A percentile compares a stretch with the other conserved stretches of the same genome.
These are phyloP conservation scores for Anorthoa munda DNA, from an alignment of 2,888 invertebrate species.

Conservation along the genomic window DNA sequence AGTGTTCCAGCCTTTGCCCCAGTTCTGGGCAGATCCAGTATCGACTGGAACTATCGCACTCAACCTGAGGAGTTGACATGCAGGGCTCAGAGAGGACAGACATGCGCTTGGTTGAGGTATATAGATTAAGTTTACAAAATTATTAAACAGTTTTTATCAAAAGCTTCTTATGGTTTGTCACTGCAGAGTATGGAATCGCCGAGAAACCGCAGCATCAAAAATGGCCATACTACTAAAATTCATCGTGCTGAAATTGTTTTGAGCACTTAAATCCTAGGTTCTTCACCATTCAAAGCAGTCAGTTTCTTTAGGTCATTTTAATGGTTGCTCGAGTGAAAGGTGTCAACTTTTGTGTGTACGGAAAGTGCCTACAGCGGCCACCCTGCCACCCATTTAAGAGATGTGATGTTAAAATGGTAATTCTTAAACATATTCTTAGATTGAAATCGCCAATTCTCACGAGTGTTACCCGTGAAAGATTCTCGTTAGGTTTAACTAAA, in stretches of 20 bases:
- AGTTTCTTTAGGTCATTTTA: no score
- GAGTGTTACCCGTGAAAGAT: neutral
- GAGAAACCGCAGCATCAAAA: no score
- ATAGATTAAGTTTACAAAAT: neutral
- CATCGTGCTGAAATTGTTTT: no score
- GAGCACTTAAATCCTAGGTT: no score
- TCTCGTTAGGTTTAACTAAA: neutral
- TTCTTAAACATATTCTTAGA: neutral
- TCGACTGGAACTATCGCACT: conserved; percentile 94
- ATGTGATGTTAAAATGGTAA: neutral
- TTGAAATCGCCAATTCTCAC: neutral
- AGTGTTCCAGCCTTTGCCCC: conserved; percentile 93
- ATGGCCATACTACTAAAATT: no score
- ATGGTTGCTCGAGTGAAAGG: no score
- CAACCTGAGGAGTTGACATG: conserved; percentile 92
- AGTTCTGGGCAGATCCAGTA: conserved; percentile 90
- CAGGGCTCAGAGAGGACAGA: conserved; percentile 89
- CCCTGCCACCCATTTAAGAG: neutral
- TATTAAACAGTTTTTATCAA: neutral
- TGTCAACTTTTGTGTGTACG: no score
- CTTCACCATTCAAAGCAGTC: no score
- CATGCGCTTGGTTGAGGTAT: conserved; percentile 91
- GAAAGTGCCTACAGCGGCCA: no score
- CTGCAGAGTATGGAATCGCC: no score
- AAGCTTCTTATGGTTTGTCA: no score